Conservation (phyloP, 1,140 invertebrate genomes). For the Rhysida immarginata region DNA sequence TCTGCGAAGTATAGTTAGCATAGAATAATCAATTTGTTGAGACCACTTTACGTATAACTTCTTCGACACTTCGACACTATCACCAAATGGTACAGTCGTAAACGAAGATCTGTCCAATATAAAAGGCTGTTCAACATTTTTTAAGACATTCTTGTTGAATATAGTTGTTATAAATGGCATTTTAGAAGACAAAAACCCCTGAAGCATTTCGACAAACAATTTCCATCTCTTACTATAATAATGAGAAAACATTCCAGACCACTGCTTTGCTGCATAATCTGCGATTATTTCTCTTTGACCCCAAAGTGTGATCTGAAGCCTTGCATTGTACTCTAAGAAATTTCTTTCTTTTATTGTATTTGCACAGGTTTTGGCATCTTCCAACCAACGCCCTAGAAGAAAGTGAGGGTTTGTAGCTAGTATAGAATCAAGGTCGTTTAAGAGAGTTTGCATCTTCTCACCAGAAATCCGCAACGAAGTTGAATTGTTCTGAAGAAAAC, state of each 20-base stretch:
- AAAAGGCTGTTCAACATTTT: slow-evolving; percentile 50
- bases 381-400: slow-evolving; percentile 54
- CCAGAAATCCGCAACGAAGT: neutral
- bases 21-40: neutral
- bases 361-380: slow-evolving; percentile 41
- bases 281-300: slow-evolving; percentile 70
- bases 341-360: slow-evolving; percentile 32
- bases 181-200: neutral
- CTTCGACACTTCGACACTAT: slow-evolving; percentile 24
- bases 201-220: slow-evolving; percentile 38
- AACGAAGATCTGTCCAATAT: slow-evolving; percentile 35
- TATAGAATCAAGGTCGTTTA: slow-evolving; percentile 51
- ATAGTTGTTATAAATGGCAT: slow-evolving; percentile 33
- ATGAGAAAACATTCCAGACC: slow-evolving; percentile 51
- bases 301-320: slow-evolving; percentile 85
- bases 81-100: slow-evolving; percentile 27
- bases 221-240: slow-evolving; percentile 55
- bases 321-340: slow-evolving; percentile 64
- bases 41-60: slow-evolving; percentile 23
- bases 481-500: slow-evolving; percentile 6
- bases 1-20: too few species aligned
- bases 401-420: slow-evolving; percentile 52
- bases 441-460: slow-evolving; percentile 31
- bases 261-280: slow-evolving; percentile 84
- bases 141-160: slow-evolving; percentile 39